phyloP scores from a whole-genome alignment of 2,797 vertebrate genomes.

The Kryptolebias ocellatus region DNA sequence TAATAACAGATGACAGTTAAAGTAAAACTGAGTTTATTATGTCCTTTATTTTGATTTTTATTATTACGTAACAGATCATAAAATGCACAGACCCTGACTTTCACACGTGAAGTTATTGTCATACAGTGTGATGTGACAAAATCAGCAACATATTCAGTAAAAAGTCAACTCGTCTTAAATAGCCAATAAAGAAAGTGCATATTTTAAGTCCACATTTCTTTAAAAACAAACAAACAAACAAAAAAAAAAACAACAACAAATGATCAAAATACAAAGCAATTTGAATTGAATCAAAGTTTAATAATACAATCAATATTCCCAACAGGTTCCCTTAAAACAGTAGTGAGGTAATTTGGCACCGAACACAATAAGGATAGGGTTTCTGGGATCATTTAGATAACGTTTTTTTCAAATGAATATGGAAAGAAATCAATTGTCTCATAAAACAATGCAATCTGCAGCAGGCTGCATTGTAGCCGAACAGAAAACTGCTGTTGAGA shows the following conservation, averaged over 20 bases:
- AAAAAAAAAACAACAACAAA: slow-evolving; percentile 1
- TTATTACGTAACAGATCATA: not conserved
- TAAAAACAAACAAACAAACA: slow-evolving; percentile 14
- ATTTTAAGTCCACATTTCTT: slow-evolving; percentile 5
- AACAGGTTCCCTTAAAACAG: not conserved
- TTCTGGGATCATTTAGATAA: not conserved
- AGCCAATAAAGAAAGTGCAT: slow-evolving; percentile 12
- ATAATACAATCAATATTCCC: not conserved
- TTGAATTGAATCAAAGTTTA: not conserved
- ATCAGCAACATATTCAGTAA: not conserved
- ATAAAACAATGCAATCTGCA: not conserved
- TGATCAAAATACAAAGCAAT: not conserved
- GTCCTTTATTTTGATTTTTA: not conserved
- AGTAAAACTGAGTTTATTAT: too few species aligned
- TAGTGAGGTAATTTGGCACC: too few species aligned
- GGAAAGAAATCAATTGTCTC: not conserved
- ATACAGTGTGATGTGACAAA: not conserved
- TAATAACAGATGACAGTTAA: not conserved
- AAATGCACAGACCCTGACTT: not conserved
- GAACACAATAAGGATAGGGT: not conserved
- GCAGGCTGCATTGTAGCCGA: not conserved
- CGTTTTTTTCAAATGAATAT: not conserved
- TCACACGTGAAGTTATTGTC: not conserved
- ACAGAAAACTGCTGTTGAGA: not conserved
- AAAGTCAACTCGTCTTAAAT: slow-evolving; percentile 9